Evolutionary conservation across 2,888 invertebrate species (phyloP).

Genomic region (Ophraella communa): DNA sequence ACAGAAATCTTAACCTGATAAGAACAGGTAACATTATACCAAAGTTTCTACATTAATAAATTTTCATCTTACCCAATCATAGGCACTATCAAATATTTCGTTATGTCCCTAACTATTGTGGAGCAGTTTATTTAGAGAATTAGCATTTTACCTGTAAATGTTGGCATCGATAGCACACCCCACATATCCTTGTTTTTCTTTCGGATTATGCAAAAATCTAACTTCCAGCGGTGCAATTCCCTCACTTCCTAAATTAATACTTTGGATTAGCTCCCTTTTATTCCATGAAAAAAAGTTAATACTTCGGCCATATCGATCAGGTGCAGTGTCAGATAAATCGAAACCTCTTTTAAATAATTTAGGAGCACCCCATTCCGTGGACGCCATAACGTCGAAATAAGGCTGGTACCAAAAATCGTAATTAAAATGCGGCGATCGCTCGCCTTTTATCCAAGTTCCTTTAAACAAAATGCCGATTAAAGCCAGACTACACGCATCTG

Average conservation of each 20-base stretch:
- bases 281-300: constrained; percentile 93
- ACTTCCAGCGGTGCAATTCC: constrained; percentile 91
- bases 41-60: too few species aligned
- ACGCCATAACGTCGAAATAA: constrained; percentile 86
- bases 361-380: constrained; percentile 93
- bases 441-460: constrained; percentile 79
- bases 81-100: too few species aligned
- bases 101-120: too few species aligned
- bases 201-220: constrained; percentile 92
- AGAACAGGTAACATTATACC: too few species aligned
- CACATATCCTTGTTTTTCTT: constrained; percentile 84
- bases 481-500: too few species aligned
- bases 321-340: constrained; percentile 54
- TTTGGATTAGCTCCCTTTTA: constrained; percentile 78
- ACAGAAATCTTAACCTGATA: too few species aligned
- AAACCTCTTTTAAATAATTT: constrained; percentile 76
- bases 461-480: constrained; percentile 13
- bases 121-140: too few species aligned
- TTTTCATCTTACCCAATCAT: too few species aligned
- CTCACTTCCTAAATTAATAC: constrained; percentile 84
- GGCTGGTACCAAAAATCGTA: constrained; percentile 99
- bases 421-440: constrained; percentile 73
- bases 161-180: constrained; percentile 86
- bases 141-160: constrained; percentile 80
- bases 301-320: constrained; percentile 78